phyloP scores from a whole-genome alignment of 2,113 vertebrate genomes.

The Pipa parva region DNA sequence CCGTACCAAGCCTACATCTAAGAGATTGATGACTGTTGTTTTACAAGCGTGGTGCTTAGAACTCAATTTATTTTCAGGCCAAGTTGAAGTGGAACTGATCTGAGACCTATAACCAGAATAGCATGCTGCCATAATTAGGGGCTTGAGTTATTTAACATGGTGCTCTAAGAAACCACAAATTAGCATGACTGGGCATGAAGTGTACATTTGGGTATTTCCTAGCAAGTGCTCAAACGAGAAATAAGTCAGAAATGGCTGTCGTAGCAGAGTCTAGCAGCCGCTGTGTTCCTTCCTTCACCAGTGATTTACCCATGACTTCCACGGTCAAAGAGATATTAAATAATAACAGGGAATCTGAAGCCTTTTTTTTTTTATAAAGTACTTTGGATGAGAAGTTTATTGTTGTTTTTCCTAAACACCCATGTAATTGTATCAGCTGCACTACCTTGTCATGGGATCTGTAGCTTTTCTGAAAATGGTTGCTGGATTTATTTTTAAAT shows the following conservation, averaged over 20 bases:
- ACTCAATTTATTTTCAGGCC: conserved; percentile 12
- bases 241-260: conserved; percentile 18
- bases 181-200: conserved; percentile 37
- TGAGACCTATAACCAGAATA: conserved; percentile 33
- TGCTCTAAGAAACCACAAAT: conserved; percentile 36
- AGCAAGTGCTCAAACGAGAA: conserved; percentile 25
- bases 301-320: conserved; percentile 6
- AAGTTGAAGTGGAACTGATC: conserved; percentile 27
- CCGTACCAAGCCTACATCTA: background rate
- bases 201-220: conserved; percentile 34
- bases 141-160: conserved; percentile 39
- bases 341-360: background rate
- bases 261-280: background rate
- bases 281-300: background rate
- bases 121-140: conserved; percentile 41
- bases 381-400: background rate
- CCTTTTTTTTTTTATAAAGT: background rate
- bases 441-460: background rate
- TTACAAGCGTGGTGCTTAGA: background rate
- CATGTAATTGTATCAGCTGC: background rate
- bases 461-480: background rate
- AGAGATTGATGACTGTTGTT: conserved; percentile 1
- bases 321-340: background rate
- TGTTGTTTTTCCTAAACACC: background rate
- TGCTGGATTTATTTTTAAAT: conserved; percentile 19